Conservation (phyloP, 92 coral and sea anemone species). For the Zoanthus sansibaricus region DNA sequence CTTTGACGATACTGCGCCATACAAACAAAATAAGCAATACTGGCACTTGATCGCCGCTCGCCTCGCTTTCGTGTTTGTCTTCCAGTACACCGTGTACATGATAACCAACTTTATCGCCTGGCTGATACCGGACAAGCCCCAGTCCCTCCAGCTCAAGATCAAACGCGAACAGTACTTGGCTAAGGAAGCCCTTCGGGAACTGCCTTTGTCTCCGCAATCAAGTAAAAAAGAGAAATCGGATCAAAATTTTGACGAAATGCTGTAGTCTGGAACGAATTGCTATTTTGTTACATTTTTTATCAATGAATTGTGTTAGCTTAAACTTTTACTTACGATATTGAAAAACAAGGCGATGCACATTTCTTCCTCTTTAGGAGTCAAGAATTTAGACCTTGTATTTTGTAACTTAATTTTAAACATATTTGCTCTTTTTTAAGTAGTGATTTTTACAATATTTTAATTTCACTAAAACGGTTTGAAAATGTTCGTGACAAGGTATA, state of each 20-base stretch:
- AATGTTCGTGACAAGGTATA: too few species aligned
- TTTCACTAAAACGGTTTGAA: too few species aligned
- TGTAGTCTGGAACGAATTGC: constrained; percentile 5
- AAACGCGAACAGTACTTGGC: constrained; percentile 76
- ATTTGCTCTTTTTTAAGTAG: too few species aligned
- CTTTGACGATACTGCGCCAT: constrained; percentile 63
- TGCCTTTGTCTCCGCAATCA: constrained; percentile 26
- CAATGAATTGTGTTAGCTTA: not conserved
- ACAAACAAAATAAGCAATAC: constrained; percentile 70
- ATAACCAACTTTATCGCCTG: constrained; percentile 75
- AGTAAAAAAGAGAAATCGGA: not conserved
- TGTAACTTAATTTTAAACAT: too few species aligned
- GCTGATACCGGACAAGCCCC: constrained; percentile 84
- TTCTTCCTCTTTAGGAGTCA: too few species aligned
- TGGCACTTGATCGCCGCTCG: constrained; percentile 93
- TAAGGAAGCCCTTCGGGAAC: constrained; percentile 49
- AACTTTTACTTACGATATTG: too few species aligned
- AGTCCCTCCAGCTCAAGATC: constrained; percentile 63
- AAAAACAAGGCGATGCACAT: too few species aligned
- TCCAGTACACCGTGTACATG: constrained; percentile 80
- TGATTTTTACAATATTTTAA: too few species aligned
- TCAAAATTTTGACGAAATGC: constrained; percentile 20
- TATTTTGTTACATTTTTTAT: not conserved
- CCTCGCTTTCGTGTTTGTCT: constrained; percentile 85
- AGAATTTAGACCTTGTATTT: too few species aligned